phyloP scores from a whole-genome alignment of 2,113 vertebrate species.

The Azemiops feae region DNA sequence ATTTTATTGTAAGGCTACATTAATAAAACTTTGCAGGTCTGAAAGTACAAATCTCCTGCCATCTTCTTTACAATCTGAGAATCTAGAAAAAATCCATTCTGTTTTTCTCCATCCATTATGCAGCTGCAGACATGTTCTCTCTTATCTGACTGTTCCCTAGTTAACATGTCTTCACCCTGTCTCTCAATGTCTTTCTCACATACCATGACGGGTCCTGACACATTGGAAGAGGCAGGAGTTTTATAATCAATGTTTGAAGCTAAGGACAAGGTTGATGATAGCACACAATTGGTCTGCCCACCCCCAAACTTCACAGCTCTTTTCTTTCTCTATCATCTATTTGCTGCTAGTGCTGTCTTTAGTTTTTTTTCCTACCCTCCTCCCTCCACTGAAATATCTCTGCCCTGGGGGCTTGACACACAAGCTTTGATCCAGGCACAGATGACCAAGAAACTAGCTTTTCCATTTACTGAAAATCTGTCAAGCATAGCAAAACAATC shows the following conservation, averaged over 20 bases:
- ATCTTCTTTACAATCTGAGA: background rate
- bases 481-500: background rate
- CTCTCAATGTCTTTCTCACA: background rate
- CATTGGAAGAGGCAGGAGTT: background rate
- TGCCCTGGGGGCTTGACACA: background rate
- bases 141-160: background rate
- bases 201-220: background rate
- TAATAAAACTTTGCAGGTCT: background rate
- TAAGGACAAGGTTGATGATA: background rate
- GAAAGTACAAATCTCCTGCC: background rate
- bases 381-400: background rate
- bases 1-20: background rate
- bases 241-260: background rate
- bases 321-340: background rate
- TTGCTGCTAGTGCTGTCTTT: background rate
- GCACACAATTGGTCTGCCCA: background rate
- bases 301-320: background rate
- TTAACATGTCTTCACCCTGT: background rate
- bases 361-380: background rate
- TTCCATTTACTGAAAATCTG: background rate
- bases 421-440: background rate
- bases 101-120: background rate
- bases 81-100: background rate
- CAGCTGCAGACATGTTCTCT: background rate
- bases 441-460: background rate